These are phyloP conservation scores for Drosophila bipectinata DNA, from an alignment of 1,140 invertebrate species.

Conservation along the genomic window DNA sequence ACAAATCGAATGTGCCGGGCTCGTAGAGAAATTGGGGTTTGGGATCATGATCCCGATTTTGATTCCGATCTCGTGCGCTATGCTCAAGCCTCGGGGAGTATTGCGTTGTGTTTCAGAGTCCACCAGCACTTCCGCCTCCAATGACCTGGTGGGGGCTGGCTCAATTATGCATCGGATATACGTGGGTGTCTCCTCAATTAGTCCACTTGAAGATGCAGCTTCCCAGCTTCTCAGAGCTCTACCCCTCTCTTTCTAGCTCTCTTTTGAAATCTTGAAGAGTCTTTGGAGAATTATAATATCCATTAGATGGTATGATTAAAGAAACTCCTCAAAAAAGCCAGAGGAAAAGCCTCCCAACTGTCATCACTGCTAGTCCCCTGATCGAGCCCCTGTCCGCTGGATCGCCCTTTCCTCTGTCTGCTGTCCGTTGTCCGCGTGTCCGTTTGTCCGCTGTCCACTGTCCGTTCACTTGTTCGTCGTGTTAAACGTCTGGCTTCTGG, in stretches of 20 bases:
- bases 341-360: slow-evolving; percentile 53
- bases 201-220: slow-evolving; percentile 32
- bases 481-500: slow-evolving; percentile 38
- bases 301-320: slow-evolving; percentile 1
- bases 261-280: background rate
- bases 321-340: slow-evolving; percentile 72
- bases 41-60: background rate
- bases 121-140: slow-evolving; percentile 26
- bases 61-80: slow-evolving; percentile 1
- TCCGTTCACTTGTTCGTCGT: slow-evolving; percentile 33
- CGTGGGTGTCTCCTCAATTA: slow-evolving; percentile 19
- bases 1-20: slow-evolving; percentile 24
- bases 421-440: background rate
- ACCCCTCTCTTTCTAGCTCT: background rate
- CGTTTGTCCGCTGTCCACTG: background rate
- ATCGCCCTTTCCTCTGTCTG: background rate
- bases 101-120: slow-evolving; percentile 25
- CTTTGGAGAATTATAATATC: background rate
- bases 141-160: slow-evolving; percentile 1
- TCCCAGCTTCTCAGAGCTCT: slow-evolving; percentile 3
- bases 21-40: slow-evolving; percentile 22
- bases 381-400: background rate
- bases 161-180: slow-evolving; percentile 29
- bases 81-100: background rate
- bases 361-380: background rate